Evolutionary conservation across 2,113 vertebrate genomes (phyloP), one percentile per base, ranked within the genome.

Genomic region (Nycticryphes semicollaris): DNA sequence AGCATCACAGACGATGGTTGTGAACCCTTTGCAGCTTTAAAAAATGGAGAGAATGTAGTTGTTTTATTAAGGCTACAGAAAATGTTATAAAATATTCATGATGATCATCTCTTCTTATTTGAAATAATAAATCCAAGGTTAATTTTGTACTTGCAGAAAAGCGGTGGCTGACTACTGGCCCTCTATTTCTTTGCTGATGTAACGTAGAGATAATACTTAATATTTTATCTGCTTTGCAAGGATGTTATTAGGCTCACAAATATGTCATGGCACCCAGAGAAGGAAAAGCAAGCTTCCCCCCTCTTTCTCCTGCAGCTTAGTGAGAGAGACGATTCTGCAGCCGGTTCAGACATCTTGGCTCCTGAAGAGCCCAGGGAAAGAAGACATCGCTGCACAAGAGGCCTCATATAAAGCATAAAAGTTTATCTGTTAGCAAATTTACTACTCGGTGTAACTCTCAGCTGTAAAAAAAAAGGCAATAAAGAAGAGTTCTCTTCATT

Each of bases 41-140:
- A 82, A 93, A 77, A 74, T 75, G 4, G 66, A 84, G 51, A 60
- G 62, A 73, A 69, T 33, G 39, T 30, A 59, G 62, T 75, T 77
- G 50, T 86, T 89, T 82, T 73, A 94, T 88, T 85, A 92, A 70
- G 91, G 91, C 60, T 83, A 57, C 66, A 67, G 87, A 66, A 94
- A 95, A 87, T 60, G 69, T 91, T 87, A 96, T 98, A 89, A 98
- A 98, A 98, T 97, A 98, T 97, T 98, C 94, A 98, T 97, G 96
- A 95, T 67, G 68, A 93, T 96, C 86, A 92, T 93, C 69, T 92
- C 67, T 48, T 90, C 92, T 98, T 96, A 94, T 97, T 95, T 97
- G 95, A 95, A 97, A 97, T 96, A 97, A 95, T 97, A 98, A 97
- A 97, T 97, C 93, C 89, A 77, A 18, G 87, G 95, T 94, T 95